Evolutionary conservation across 2,113 vertebrate genomes (phyloP).

Genomic region (Ploceus nigricollis): DNA sequence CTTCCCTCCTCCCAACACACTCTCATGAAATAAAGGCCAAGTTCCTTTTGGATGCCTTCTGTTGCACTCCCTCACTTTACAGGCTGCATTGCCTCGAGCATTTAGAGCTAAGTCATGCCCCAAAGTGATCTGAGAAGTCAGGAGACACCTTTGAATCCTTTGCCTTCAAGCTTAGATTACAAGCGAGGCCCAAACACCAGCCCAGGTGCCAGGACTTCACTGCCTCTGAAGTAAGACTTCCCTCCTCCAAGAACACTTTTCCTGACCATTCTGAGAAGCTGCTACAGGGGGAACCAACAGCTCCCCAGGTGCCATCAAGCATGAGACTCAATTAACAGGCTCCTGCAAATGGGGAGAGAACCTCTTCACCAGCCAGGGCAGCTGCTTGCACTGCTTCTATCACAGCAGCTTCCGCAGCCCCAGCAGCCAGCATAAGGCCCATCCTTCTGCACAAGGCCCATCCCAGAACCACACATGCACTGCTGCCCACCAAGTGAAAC

Average conservation of each 20-base stretch:
- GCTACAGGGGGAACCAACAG: background rate
- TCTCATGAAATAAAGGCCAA: background rate
- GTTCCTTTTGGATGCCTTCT: background rate
- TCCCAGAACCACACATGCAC: background rate
- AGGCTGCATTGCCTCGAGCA: background rate
- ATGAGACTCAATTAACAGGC: background rate
- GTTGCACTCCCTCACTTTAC: background rate
- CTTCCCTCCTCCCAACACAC: slow-evolving; percentile 11
- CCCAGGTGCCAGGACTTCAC: background rate
- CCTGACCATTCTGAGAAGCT: background rate
- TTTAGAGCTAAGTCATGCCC: background rate
- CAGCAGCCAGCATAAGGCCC: background rate
- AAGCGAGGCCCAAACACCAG: background rate
- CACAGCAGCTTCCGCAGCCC: background rate
- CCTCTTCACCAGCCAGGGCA: background rate
- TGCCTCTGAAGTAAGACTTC: background rate
- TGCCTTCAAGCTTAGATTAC: background rate
- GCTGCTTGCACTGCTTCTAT: background rate
- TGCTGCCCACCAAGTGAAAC: background rate
- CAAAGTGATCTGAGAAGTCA: background rate
- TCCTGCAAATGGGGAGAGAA: background rate
- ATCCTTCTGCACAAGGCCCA: background rate
- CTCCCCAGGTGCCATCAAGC: background rate
- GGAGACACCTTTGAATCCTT: background rate
- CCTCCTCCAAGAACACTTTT: background rate